phyloP scores from a whole-genome alignment of 2,113 vertebrate genomes.

The Trogon melanurus region DNA sequence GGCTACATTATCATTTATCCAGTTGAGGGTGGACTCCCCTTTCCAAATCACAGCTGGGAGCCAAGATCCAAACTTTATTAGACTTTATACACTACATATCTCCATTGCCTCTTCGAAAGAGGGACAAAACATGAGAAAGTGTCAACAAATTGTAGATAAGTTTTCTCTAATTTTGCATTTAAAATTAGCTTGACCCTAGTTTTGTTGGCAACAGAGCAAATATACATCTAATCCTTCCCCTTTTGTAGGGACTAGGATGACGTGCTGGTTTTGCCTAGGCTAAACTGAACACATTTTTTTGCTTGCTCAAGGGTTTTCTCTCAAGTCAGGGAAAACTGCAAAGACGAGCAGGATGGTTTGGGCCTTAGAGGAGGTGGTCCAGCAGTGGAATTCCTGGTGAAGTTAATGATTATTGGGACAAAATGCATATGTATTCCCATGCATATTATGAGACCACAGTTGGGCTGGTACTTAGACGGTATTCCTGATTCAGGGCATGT shows the following conservation, averaged over 20 bases:
- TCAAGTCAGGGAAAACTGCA: neutral
- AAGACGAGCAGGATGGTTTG: neutral
- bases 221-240: neutral
- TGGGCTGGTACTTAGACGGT: neutral
- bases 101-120: neutral
- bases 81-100: neutral
- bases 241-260: neutral
- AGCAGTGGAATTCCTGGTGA: neutral
- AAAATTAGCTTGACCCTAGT: neutral
- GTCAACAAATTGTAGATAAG: neutral
- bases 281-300: neutral
- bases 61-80: neutral
- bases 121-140: neutral
- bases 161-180: neutral
- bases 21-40: neutral
- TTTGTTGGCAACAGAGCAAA: neutral
- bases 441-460: neutral
- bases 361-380: neutral
- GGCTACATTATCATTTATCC: neutral
- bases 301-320: neutral
- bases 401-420: neutral
- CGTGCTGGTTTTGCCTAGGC: neutral
- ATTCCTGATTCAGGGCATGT: neutral
- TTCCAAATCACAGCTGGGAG: neutral
- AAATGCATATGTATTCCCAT: neutral